phyloP scores from a whole-genome alignment of 2,113 vertebrate genomes.

The Tragelaphus scriptus region DNA sequence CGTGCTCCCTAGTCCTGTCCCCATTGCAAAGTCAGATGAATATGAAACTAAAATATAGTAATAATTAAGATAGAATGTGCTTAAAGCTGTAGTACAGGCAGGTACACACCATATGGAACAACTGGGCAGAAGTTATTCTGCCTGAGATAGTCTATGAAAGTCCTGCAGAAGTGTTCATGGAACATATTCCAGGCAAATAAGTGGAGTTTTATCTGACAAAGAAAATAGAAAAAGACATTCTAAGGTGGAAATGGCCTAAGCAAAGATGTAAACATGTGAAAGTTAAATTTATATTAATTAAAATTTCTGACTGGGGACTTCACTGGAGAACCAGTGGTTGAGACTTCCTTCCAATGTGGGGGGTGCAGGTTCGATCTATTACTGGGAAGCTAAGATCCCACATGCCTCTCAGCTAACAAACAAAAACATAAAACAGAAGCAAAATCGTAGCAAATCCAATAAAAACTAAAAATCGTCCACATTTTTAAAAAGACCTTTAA shows the following conservation, averaged over 20 bases:
- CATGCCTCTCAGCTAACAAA: background rate
- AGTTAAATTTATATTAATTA: background rate
- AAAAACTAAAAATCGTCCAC: background rate
- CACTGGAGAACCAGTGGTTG: background rate
- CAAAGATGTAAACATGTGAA: background rate
- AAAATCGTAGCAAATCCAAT: background rate
- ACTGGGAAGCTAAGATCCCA: background rate
- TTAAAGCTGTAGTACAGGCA: background rate
- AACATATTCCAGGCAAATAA: background rate
- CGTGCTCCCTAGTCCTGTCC: background rate
- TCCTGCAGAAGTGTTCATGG: background rate
- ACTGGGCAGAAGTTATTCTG: background rate
- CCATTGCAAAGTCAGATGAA: background rate
- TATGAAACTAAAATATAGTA: background rate
- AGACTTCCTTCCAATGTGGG: background rate
- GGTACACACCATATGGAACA: background rate
- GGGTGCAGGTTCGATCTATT: background rate
- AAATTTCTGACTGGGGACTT: background rate
- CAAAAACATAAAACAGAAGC: background rate
- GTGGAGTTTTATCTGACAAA: background rate
- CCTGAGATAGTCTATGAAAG: background rate
- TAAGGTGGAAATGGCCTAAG: background rate
- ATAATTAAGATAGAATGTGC: background rate
- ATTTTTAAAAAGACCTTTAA: background rate
- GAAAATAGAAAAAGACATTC: background rate